Evolutionary conservation across 1,140 invertebrate genomes (phyloP).

Genomic region (Drosophila saltans): DNA sequence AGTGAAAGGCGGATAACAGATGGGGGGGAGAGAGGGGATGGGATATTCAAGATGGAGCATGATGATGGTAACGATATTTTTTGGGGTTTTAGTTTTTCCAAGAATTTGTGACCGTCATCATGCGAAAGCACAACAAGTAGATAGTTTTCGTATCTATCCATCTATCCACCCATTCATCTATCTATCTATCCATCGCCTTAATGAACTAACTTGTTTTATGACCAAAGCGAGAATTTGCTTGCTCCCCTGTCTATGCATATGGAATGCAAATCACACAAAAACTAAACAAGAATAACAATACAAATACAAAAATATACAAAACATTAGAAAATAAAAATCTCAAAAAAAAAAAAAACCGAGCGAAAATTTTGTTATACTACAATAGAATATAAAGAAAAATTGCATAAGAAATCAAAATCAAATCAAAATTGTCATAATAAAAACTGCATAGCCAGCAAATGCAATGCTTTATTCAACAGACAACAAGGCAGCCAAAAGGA

Average conservation of each 20-base stretch:
- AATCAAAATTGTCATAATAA: conserved; percentile 80
- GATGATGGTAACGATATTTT: neutral
- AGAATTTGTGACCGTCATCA: neutral
- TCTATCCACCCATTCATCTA: too few relatives aligned
- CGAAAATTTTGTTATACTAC: conserved; percentile 12
- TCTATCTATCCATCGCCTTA: conserved; percentile 3
- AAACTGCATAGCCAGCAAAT: conserved; percentile 53
- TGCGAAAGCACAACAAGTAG: neutral
- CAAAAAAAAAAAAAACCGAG: conserved; percentile 18
- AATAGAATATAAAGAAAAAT: conserved; percentile 35
- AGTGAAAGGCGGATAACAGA: neutral
- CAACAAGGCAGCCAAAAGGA: conserved; percentile 24
- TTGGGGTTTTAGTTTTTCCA: too few relatives aligned
- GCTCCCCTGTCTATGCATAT: conserved; percentile 59
- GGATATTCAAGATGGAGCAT: neutral
- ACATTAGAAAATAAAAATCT: conserved; percentile 3
- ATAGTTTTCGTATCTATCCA: neutral
- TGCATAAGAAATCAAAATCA: conserved; percentile 79
- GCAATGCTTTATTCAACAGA: conserved; percentile 64
- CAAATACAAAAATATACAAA: conserved; percentile 4
- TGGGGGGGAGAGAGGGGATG: conserved; percentile 43
- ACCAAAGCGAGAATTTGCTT: conserved; percentile 13
- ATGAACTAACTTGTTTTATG: conserved; percentile 20
- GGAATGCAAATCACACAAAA: conserved; percentile 54
- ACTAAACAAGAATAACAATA: conserved; percentile 60